phyloP scores from a whole-genome alignment of 2,113 vertebrate species.

The Thamnophis sirtalis region DNA sequence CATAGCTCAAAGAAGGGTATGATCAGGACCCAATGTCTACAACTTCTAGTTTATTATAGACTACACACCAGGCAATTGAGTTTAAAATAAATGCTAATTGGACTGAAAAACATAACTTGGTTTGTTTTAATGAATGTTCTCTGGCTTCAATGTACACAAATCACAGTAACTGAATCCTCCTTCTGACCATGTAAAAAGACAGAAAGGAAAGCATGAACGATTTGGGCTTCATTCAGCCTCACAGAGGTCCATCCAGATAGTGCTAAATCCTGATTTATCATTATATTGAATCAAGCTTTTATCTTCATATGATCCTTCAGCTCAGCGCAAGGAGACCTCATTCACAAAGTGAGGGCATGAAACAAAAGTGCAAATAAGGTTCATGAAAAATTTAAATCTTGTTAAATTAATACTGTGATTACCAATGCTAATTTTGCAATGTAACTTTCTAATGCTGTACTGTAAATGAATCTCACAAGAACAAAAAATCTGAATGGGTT shows the following conservation, averaged over 20 bases:
- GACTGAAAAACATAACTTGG: neutral
- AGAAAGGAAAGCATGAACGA: neutral
- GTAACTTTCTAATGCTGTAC: neutral
- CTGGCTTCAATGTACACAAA: neutral
- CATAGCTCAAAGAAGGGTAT: neutral
- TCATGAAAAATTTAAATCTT: conserved; percentile 38
- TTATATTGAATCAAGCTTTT: neutral
- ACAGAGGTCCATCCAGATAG: neutral
- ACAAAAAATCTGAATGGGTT: neutral
- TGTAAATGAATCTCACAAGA: conserved; percentile 21
- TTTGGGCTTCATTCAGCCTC: neutral
- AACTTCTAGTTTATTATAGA: neutral
- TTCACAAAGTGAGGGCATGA: conserved; percentile 22
- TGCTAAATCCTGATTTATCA: neutral
- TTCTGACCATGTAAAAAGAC: neutral
- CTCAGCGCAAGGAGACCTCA: conserved; percentile 42
- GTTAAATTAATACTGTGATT: conserved; percentile 46
- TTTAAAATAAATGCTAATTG: neutral
- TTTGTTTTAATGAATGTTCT: neutral
- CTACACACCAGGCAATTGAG: neutral
- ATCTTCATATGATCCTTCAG: conserved; percentile 40
- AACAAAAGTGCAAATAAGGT: conserved; percentile 49
- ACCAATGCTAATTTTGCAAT: conserved; percentile 44
- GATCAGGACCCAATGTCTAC: neutral
- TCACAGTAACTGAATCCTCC: neutral